Conservation (phyloP, 2,797 vertebrate genomes). For the Kryptolebias ocellatus region DNA sequence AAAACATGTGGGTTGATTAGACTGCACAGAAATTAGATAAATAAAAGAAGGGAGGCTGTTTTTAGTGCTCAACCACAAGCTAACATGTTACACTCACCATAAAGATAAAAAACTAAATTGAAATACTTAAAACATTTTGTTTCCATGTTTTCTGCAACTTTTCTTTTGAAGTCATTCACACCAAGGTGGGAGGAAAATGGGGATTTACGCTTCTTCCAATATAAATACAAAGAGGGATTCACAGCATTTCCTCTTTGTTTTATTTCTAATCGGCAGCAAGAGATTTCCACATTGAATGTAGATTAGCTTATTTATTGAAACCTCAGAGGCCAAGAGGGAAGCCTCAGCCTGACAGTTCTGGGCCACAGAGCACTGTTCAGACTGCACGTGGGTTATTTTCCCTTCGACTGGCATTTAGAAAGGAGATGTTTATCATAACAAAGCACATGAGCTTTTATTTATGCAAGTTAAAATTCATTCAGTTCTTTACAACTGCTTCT, state of each 20-base stretch:
- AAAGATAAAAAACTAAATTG: not conserved
- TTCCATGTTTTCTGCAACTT: conserved; percentile 36
- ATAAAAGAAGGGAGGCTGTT: conserved; percentile 9
- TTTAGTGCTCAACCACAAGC: conserved; percentile 10
- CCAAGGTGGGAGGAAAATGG: conserved; percentile 38
- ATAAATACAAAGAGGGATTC: conserved; percentile 52
- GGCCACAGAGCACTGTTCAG: conserved; percentile 51
- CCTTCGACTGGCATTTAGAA: conserved; percentile 47
- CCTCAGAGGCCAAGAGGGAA: conserved; percentile 42
- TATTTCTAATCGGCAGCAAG: conserved; percentile 64
- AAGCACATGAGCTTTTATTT: conserved; percentile 50
- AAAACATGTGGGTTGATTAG: conserved; percentile 20
- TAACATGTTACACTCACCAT: conserved; percentile 25
- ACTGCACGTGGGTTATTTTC: conserved; percentile 54
- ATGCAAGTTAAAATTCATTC: conserved; percentile 37
- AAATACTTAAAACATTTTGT: conserved; percentile 4
- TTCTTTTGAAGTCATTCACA: conserved; percentile 47
- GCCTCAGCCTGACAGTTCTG: conserved; percentile 65
- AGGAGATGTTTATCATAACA: conserved; percentile 72
- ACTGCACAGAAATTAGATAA: conserved; percentile 25
- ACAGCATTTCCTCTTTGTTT: conserved; percentile 66
- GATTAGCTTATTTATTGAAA: conserved; percentile 66
- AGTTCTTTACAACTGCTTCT: conserved; percentile 37
- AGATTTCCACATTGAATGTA: conserved; percentile 67
- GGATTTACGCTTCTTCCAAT: conserved; percentile 44